Evolutionary conservation across 2,888 invertebrate genomes (phyloP), one percentile per base, ranked within the genome.

Genomic region (Mycalesis mineus): DNA sequence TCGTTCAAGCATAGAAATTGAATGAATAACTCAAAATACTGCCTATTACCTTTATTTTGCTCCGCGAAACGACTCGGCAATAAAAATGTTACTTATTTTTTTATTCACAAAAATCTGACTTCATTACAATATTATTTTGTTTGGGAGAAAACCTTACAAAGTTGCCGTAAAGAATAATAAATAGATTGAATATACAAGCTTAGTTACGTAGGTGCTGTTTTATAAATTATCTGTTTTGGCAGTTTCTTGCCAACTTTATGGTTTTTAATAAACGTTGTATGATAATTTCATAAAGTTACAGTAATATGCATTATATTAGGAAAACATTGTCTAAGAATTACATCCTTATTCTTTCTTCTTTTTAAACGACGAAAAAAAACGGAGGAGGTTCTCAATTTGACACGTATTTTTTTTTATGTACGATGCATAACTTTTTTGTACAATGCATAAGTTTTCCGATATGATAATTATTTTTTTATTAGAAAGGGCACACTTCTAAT

Each of bases 41-140:
- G 50, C 42, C 36, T 37, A 50, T 50, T 56, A 37, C 50, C 31
- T 28, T 37, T 50, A 57, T 50, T 45, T 50, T 15, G 33, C 37
- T 44, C 47, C 47, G 39, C 56, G 36, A 50, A 53, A 50, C 42
- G 55, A 41, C 33, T 62, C 57, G 29, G 53, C 49, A 47, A 41
- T 62, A 57, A 52, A 56, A 59, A 56, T 39, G 40, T 53, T 48
- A 57, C 49, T 41, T 28, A 33, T 44, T 44, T 50, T 22, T 45
- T 45, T 62, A 57, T 62, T 60, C 59, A 54, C 50, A 33, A 60
- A 56, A 53, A 56, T 51, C 42, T 45, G 22, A 33, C 50, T 28
- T 50, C 29, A 39, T 50, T 50, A 50, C 5, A 22, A 22, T 14
- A 39, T 50, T 42, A 52, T 17, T 42, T 52, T 52, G 52, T 41